Conservation (phyloP, 1,140 invertebrate species). For the Drosophila insularis region DNA sequence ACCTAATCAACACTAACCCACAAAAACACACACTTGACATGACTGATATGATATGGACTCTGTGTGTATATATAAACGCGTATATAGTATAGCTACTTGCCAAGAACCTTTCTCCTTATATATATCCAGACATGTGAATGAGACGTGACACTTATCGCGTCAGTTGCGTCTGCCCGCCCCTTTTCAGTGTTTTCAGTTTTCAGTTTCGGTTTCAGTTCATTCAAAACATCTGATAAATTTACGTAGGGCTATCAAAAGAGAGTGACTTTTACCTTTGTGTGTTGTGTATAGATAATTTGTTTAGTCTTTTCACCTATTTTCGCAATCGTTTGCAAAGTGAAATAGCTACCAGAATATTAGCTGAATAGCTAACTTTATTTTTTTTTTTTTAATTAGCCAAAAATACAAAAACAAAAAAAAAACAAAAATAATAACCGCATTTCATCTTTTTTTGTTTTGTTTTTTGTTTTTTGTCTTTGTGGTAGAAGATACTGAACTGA, state of each 20-base stretch:
- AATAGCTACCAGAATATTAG: not conserved
- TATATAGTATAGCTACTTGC: not conserved
- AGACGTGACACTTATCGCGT: slow-evolving; percentile 55
- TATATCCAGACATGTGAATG: slow-evolving; percentile 64
- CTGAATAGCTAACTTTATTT: too few relatives aligned
- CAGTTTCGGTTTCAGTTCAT: slow-evolving; percentile 13
- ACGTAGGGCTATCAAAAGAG: slow-evolving; percentile 10
- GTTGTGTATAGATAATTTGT: slow-evolving; percentile 1
- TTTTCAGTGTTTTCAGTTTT: not conserved
- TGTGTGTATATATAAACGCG: not conserved
- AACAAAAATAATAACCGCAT: slow-evolving; percentile 18
- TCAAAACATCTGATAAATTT: slow-evolving; percentile 37
- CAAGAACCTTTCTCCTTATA: slow-evolving; percentile 8
- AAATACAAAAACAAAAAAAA: not conserved
- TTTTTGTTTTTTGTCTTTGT: too few relatives aligned
- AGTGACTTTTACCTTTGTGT: slow-evolving; percentile 4
- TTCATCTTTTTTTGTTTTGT: not conserved
- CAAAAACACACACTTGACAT: slow-evolving; percentile 43
- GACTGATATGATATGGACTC: slow-evolving; percentile 42
- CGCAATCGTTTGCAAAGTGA: not conserved
- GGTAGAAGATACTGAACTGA: slow-evolving; percentile 27
- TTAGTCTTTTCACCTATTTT: slow-evolving; percentile 8
- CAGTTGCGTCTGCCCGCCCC: not conserved
- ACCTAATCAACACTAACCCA: slow-evolving; percentile 15
- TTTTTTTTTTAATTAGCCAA: slow-evolving; percentile 68